phyloP scores from a whole-genome alignment of 2,888 invertebrate species.

The Masnerella sp. region DNA sequence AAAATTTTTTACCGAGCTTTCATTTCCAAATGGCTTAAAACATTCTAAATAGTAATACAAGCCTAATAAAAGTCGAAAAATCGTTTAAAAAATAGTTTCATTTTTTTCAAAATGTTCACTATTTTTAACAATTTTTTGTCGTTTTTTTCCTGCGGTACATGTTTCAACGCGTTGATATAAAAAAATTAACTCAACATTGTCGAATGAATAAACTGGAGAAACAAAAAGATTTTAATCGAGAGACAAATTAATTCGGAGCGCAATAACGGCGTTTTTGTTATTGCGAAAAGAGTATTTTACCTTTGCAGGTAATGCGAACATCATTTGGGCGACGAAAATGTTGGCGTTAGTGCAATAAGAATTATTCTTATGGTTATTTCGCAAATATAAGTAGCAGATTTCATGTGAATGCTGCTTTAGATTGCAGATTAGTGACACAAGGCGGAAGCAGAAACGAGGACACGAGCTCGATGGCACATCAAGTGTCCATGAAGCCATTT shows the following conservation, averaged over 20 bases:
- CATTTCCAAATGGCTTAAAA: no score
- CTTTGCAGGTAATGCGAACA: conserved; percentile 1
- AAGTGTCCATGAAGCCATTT: conserved; percentile 57
- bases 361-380: conserved; percentile 53
- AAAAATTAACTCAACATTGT: no score
- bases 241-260: background rate
- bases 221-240: conserved; percentile 1
- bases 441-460: conserved; percentile 65
- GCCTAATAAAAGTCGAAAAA: no score
- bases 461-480: conserved; percentile 57
- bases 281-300: background rate
- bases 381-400: conserved; percentile 52
- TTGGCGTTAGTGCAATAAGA: conserved; percentile 29
- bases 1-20: no score
- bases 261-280: background rate
- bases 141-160: no score
- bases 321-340: conserved; percentile 31
- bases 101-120: no score
- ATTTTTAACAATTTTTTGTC: no score
- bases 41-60: no score
- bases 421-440: conserved; percentile 60
- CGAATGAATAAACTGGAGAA: background rate
- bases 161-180: no score
- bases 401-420: conserved; percentile 56
- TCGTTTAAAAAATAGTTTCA: no score